These are phyloP conservation scores for Eptesicus fuscus DNA, from an alignment of 2,113 vertebrate species.

Conservation along the genomic window DNA sequence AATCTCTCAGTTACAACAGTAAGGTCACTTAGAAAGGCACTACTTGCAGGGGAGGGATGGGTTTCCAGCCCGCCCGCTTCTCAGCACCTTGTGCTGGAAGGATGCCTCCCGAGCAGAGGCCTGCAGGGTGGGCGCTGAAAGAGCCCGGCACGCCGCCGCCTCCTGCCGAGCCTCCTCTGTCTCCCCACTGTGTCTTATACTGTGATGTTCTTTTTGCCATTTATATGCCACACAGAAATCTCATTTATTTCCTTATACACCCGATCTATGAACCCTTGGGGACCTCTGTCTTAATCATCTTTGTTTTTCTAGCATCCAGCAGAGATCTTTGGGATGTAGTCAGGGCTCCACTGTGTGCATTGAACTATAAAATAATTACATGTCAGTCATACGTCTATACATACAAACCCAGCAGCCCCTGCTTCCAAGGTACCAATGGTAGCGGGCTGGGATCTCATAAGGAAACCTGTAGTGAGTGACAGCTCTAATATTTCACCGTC, in stretches of 20 bases:
- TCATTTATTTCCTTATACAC: neutral
- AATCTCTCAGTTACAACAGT: neutral
- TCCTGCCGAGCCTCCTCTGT: neutral
- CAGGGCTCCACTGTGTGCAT: neutral
- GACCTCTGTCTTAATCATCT: neutral
- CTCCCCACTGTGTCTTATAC: neutral
- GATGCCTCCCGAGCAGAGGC: neutral
- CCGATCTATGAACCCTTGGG: neutral
- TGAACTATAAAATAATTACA: neutral
- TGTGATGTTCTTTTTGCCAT: constrained; percentile 16
- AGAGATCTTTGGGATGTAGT: neutral
- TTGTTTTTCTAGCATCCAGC: neutral
- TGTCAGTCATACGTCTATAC: neutral
- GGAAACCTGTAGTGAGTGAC: neutral
- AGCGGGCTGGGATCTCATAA: neutral
- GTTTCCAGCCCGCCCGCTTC: neutral
- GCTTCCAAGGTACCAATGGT: neutral
- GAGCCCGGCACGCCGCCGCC: neutral
- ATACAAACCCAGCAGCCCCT: neutral
- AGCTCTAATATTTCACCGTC: neutral
- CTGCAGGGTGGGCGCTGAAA: neutral
- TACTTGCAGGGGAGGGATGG: neutral
- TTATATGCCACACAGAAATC: neutral
- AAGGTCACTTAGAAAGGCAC: neutral
- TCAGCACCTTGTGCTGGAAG: neutral